These are phyloP conservation scores for Microcebus jonahi DNA, from an alignment of 2,113 vertebrate genomes.

Conservation along the genomic window DNA sequence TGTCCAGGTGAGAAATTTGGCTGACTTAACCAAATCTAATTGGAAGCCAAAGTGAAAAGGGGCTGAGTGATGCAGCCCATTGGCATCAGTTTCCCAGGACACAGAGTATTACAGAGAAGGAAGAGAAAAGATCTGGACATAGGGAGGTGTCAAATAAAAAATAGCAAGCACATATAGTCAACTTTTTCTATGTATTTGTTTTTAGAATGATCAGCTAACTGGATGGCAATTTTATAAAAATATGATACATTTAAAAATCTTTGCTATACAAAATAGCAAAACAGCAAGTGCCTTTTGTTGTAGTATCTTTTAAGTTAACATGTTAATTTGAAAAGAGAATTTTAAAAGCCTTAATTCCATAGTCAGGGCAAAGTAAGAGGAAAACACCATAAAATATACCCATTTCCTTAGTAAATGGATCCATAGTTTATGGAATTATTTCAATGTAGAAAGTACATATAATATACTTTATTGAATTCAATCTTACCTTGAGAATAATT, in stretches of 20 bases:
- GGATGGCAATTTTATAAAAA: background rate
- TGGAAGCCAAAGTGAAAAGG: background rate
- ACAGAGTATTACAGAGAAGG: background rate
- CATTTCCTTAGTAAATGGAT: background rate
- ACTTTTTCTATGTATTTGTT: background rate
- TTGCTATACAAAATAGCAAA: background rate
- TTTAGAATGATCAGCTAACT: background rate
- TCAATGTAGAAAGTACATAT: background rate
- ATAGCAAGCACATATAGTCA: background rate
- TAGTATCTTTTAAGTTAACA: background rate
- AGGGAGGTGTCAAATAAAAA: background rate
- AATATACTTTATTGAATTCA: background rate
- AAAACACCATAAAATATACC: background rate
- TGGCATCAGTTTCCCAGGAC: background rate
- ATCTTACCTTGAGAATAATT: background rate
- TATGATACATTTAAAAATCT: background rate
- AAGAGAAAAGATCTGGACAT: background rate
- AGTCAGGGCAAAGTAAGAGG: background rate
- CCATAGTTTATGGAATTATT: background rate
- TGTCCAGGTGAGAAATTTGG: background rate
- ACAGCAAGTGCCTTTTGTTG: background rate
- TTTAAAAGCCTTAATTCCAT: background rate
- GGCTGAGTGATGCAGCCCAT: background rate
- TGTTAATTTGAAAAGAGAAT: background rate
- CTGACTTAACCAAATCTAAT: background rate